Evolutionary conservation across 2,888 invertebrate species (phyloP).

Genomic region (Iselma pallidipennis): DNA sequence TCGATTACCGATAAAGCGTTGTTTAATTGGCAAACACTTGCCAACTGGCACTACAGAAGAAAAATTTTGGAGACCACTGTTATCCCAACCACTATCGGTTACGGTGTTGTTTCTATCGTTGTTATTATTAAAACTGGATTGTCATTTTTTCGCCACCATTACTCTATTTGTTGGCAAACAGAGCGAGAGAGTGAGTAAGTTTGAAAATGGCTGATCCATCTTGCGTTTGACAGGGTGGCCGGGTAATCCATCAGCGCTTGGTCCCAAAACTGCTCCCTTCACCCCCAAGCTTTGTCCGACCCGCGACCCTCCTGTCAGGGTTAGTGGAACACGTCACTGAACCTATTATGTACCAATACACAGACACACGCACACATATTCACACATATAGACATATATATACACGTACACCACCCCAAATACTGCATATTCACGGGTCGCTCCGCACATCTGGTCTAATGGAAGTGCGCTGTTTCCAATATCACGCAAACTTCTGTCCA

Average conservation of each 20-base stretch:
- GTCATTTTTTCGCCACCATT: slow-evolving; percentile 4
- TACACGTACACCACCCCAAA: slow-evolving; percentile 13
- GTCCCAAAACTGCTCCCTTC: slow-evolving; percentile 41
- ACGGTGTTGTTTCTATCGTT: too few relatives aligned
- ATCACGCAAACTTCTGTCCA: slow-evolving; percentile 39
- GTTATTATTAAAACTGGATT: not conserved
- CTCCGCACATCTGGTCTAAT: slow-evolving; percentile 53
- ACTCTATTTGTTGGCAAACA: slow-evolving; percentile 41
- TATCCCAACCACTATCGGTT: too few relatives aligned
- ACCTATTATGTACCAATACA: slow-evolving; percentile 57
- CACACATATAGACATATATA: too few relatives aligned
- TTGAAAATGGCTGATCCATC: slow-evolving; percentile 58
- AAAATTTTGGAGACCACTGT: too few relatives aligned
- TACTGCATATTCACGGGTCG: slow-evolving; percentile 45
- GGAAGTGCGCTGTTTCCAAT: slow-evolving; percentile 56
- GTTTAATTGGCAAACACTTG: too few relatives aligned
- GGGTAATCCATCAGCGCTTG: slow-evolving; percentile 55
- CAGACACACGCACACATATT: too few relatives aligned
- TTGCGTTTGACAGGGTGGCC: slow-evolving; percentile 58
- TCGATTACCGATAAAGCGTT: too few relatives aligned
- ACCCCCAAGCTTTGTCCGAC: slow-evolving; percentile 49
- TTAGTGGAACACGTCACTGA: slow-evolving; percentile 60
- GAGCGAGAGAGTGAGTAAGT: slow-evolving; percentile 52
- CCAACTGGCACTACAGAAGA: too few relatives aligned
- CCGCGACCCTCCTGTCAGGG: slow-evolving; percentile 56